A percentile compares a stretch with the other conserved stretches of the same genome.
These are phyloP conservation scores for Trachythela sp. DNA, from an alignment of 64 coral and sea anemone genomes.

Conservation along the genomic window DNA sequence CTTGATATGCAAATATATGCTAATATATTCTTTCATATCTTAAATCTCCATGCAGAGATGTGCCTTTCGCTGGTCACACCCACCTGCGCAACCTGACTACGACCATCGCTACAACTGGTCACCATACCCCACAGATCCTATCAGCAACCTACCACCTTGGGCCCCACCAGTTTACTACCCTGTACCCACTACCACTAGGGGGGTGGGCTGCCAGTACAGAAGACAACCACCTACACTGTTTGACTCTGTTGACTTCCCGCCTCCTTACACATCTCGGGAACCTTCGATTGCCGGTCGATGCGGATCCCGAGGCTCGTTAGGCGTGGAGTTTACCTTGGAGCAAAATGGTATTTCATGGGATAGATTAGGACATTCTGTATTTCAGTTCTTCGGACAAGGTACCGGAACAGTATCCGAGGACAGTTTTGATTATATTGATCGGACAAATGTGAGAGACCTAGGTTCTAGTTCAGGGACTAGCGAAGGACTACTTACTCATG, in stretches of 20 bases:
- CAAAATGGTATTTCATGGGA: background rate
- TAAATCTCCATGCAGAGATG: background rate
- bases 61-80: background rate
- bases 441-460: background rate
- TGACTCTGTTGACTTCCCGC: slow-evolving; percentile 7
- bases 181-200: background rate
- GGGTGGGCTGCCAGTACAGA: background rate
- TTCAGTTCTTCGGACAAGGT: background rate
- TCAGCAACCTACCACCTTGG: background rate
- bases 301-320: background rate
- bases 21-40: too few relatives aligned
- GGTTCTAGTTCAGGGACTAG: background rate
- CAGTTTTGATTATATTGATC: background rate
- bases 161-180: background rate
- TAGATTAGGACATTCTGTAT: background rate
- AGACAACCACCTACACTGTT: background rate
- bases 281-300: background rate
- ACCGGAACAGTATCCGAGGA: background rate
- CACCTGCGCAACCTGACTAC: background rate
- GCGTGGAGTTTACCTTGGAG: background rate
- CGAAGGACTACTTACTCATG: background rate
- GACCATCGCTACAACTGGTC: slow-evolving; percentile 19
- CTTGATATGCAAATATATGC: too few relatives aligned
- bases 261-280: background rate
- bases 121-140: background rate